Percentiles rank a stretch among this genome's conserved stretches.
These are phyloP conservation scores for Lophius americanus DNA, from an alignment of 2,797 vertebrate genomes.

Conservation along the genomic window DNA sequence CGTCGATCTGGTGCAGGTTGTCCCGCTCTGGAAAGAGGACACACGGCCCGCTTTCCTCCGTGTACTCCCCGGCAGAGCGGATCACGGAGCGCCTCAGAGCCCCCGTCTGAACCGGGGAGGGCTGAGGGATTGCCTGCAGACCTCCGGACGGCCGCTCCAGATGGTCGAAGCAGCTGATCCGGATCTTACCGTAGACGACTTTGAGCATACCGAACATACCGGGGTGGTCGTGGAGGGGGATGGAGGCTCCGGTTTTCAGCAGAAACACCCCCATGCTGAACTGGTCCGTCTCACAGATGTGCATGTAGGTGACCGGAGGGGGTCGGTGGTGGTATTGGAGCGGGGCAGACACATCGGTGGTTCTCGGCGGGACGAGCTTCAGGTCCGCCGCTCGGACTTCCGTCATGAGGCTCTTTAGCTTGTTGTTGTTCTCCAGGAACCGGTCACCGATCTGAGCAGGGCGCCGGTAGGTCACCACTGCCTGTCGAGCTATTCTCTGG, in stretches of 20 bases:
- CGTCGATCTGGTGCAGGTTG: slow-evolving; percentile 95
- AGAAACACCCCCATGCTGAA: slow-evolving; percentile 97
- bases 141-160: slow-evolving; percentile 66
- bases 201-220: slow-evolving; percentile 95
- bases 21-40: slow-evolving; percentile 87
- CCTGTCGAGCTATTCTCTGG: slow-evolving; percentile 92
- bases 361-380: slow-evolving; percentile 81
- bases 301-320: slow-evolving; percentile 96
- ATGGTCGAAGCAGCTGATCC: slow-evolving; percentile 92
- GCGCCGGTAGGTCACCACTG: slow-evolving; percentile 86
- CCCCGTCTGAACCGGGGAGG: slow-evolving; percentile 38
- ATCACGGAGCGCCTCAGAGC: slow-evolving; percentile 79
- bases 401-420: slow-evolving; percentile 85
- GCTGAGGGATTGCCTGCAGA: neutral
- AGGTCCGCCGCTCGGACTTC: slow-evolving; percentile 89
- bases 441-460: slow-evolving; percentile 65
- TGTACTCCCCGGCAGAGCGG: slow-evolving; percentile 86
- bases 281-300: slow-evolving; percentile 91
- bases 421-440: slow-evolving; percentile 85
- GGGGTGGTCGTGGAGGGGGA: slow-evolving; percentile 96
- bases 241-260: slow-evolving; percentile 88
- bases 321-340: slow-evolving; percentile 46
- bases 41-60: slow-evolving; percentile 85
- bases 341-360: slow-evolving; percentile 47
- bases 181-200: slow-evolving; percentile 90